Evolutionary conservation across 1,140 invertebrate genomes (phyloP).

Genomic region (Leptestheria dahalacensis): DNA sequence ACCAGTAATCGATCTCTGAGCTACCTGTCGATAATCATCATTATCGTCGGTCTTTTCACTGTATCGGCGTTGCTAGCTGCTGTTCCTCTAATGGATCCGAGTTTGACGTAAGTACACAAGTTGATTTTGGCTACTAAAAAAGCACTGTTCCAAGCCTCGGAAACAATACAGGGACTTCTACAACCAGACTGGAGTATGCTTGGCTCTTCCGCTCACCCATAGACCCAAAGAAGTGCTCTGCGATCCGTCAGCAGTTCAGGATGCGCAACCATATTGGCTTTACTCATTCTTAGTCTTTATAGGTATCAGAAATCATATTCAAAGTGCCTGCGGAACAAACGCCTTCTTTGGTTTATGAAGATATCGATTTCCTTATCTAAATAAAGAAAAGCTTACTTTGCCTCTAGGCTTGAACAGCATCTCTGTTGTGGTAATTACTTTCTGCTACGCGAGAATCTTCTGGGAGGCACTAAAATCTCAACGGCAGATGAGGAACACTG

Average conservation of each 20-base stretch:
- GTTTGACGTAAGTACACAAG: too few relatives aligned
- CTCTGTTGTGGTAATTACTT: conserved; percentile 37
- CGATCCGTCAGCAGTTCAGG: not conserved
- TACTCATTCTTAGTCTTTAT: conserved; percentile 42
- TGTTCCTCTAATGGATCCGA: not conserved
- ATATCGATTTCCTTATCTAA: too few relatives aligned
- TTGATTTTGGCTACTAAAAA: too few relatives aligned
- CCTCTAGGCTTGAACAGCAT: conserved; percentile 36
- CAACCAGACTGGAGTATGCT: not conserved
- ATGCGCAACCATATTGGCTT: conserved; percentile 28
- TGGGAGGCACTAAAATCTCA: conserved; percentile 34
- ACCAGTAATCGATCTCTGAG: not conserved
- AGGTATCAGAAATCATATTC: conserved; percentile 28
- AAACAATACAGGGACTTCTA: not conserved
- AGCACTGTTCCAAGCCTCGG: not conserved
- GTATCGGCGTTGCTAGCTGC: not conserved
- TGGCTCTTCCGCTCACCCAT: not conserved
- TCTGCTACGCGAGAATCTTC: conserved; percentile 41
- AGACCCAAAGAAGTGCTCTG: not conserved
- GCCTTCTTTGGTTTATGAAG: too few relatives aligned
- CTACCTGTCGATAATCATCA: not conserved
- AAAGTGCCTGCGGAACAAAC: too few relatives aligned
- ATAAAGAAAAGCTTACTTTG: too few relatives aligned
- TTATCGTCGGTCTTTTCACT: not conserved
- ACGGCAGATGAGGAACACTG: conserved; percentile 25